phyloP scores from a whole-genome alignment of 2,888 invertebrate species.

The Carabus problematicus region DNA sequence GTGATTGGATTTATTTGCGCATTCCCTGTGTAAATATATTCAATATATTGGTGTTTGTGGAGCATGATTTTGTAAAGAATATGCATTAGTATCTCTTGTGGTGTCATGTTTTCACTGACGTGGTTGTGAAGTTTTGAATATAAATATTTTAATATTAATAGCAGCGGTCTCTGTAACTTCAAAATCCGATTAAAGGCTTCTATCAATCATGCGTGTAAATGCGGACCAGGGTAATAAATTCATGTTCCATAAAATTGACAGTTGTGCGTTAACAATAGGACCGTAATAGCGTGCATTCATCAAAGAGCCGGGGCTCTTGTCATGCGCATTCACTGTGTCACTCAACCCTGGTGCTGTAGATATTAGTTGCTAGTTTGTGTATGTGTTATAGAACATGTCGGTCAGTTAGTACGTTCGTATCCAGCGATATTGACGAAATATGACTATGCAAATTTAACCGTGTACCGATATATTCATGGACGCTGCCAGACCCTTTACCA shows the following conservation, averaged over 20 bases:
- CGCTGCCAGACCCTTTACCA: too few species aligned
- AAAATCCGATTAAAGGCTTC: slow-evolving; percentile 29
- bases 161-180: slow-evolving; percentile 2
- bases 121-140: slow-evolving; percentile 17
- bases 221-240: slow-evolving; percentile 26
- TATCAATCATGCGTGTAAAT: slow-evolving; percentile 31
- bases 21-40: too few species aligned
- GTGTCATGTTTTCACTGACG: slow-evolving; percentile 4
- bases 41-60: too few species aligned
- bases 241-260: slow-evolving; percentile 31
- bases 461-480: too few species aligned
- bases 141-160: slow-evolving; percentile 1
- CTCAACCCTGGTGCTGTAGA: not conserved
- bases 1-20: too few species aligned
- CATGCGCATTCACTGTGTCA: not conserved
- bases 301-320: slow-evolving; percentile 10
- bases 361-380: too few species aligned
- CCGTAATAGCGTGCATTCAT: slow-evolving; percentile 34
- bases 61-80: too few species aligned
- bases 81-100: too few species aligned
- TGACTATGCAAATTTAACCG: too few species aligned
- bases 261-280: slow-evolving; percentile 25
- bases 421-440: too few species aligned
- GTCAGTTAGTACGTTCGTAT: too few species aligned
- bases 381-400: too few species aligned